phyloP scores from a whole-genome alignment of 2,888 invertebrate genomes.

The Hermaeophaga mercurialis region DNA sequence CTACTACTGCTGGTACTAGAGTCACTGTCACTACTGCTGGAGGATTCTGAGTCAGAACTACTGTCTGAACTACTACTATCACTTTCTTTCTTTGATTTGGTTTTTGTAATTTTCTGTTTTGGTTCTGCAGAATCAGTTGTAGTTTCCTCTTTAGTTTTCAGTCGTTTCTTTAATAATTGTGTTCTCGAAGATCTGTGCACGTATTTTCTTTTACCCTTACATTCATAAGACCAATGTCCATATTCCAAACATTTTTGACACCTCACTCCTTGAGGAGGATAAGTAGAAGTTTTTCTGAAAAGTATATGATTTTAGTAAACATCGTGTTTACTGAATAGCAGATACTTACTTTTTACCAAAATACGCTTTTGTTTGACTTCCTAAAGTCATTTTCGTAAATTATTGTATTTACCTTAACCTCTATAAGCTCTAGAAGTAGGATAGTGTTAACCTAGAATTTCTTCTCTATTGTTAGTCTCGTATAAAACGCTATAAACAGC shows the following conservation, averaged over 20 bases:
- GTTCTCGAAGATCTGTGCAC: slow-evolving; percentile 84
- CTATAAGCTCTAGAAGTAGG: too few species aligned
- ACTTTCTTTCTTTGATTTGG: slow-evolving; percentile 33
- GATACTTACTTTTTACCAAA: slow-evolving; percentile 33
- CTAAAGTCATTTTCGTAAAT: slow-evolving; percentile 24
- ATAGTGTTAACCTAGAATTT: too few species aligned
- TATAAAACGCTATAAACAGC: too few species aligned
- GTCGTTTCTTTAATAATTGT: slow-evolving; percentile 72
- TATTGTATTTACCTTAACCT: too few species aligned
- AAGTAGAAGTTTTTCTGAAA: slow-evolving; percentile 67
- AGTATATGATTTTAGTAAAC: slow-evolving; percentile 1
- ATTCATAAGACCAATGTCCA: slow-evolving; percentile 96
- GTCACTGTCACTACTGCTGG: slow-evolving; percentile 33
- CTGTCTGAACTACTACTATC: slow-evolving; percentile 29
- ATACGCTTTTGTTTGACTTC: slow-evolving; percentile 25
- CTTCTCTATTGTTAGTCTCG: too few species aligned
- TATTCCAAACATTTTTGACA: slow-evolving; percentile 93
- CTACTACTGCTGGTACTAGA: slow-evolving; percentile 33
- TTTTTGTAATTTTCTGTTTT: slow-evolving; percentile 19
- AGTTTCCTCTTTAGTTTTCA: slow-evolving; percentile 58
- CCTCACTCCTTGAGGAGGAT: slow-evolving; percentile 73
- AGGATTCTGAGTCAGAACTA: slow-evolving; percentile 31
- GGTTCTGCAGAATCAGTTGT: slow-evolving; percentile 4
- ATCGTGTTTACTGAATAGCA: neutral
- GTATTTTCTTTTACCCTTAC: slow-evolving; percentile 88